Evolutionary conservation across 2,113 vertebrate species (phyloP), one percentile per base, ranked within the genome.

Genomic region (Telmatochromis sp.): DNA sequence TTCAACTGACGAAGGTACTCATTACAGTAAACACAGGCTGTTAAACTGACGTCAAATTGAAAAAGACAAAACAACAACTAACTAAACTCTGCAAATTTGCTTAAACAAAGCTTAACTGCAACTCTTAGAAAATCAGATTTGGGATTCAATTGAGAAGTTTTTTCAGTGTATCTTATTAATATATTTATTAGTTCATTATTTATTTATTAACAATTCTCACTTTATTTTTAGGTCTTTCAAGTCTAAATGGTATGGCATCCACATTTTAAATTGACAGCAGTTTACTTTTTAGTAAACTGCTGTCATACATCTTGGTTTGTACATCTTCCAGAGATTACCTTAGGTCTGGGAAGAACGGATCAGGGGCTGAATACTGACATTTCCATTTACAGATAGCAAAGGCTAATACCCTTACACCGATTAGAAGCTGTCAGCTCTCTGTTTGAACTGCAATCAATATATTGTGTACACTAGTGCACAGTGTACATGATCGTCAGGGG

Each of bases 361-460:
- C 82, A 87, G 83, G 7, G 15, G 53, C 85, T 87, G 75, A 73
- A 88, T 92, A 84, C 87, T 93, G 91, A 93, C 94, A 94, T 94
- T 95, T 94, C 90, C 94, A 95, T 95, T 95, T 94, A 93, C 75
- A 96, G 94, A 96, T 95, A 95, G 87, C 88, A 92, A 94, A 92
- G 93, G 90, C 92, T 95, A 94, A 96, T 95, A 93, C 92, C 87
- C 86, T 93, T 82, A 82, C 87, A 86, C 91, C 96, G 93, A 95
- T 95, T 95, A 95, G 89, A 92, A 92, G 94, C 94, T 95, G 95
- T 93, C 94, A 96, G 93, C 89, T 85, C 89, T 92, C 86, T 82
- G 91, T 95, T 94, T 96, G 92, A 96, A 93, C 90, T 84, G 85
- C 90, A 95, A 88, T 93, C 91, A 94, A 96, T 93, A 94, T 87